Evolutionary conservation across 2,888 invertebrate genomes (phyloP).

Genomic region (Epirrhoe alternata): DNA sequence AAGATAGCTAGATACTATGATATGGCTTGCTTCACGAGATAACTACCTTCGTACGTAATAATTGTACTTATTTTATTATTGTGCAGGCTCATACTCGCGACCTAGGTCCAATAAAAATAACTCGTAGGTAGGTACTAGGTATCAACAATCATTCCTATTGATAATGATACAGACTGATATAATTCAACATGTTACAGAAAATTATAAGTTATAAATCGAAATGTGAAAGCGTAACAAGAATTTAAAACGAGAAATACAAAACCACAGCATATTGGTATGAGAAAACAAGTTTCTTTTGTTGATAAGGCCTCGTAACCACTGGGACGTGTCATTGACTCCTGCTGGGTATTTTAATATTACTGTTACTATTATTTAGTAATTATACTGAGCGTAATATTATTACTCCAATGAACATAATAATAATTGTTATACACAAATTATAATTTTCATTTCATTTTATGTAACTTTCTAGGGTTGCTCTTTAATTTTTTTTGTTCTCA

Average conservation of each 20-base stretch:
- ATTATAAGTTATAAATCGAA: constrained; percentile 63
- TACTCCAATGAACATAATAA: too few species aligned
- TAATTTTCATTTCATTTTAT: too few species aligned
- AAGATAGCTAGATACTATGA: not conserved
- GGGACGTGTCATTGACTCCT: constrained; percentile 69
- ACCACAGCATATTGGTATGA: constrained; percentile 62
- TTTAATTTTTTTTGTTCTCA: too few species aligned
- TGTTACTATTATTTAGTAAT: not conserved
- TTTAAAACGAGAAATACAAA: constrained; percentile 69
- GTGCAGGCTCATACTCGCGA: not conserved
- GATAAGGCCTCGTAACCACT: constrained; percentile 71
- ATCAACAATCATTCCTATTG: too few species aligned
- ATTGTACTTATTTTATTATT: not conserved
- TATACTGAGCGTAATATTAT: too few species aligned
- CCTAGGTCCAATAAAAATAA: not conserved
- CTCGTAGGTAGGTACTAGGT: too few species aligned
- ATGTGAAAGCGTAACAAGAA: constrained; percentile 75
- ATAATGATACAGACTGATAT: constrained; percentile 12
- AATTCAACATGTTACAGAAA: constrained; percentile 27
- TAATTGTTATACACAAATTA: too few species aligned
- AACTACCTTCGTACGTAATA: not conserved
- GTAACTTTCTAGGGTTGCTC: too few species aligned
- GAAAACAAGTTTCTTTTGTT: constrained; percentile 78
- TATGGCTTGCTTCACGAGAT: not conserved
- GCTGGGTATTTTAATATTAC: constrained; percentile 41